A percentile compares a stretch with the other conserved stretches of the same genome.
Conservation (phyloP, 2,888 invertebrate genomes). For the Stenolophus ochropezus region DNA sequence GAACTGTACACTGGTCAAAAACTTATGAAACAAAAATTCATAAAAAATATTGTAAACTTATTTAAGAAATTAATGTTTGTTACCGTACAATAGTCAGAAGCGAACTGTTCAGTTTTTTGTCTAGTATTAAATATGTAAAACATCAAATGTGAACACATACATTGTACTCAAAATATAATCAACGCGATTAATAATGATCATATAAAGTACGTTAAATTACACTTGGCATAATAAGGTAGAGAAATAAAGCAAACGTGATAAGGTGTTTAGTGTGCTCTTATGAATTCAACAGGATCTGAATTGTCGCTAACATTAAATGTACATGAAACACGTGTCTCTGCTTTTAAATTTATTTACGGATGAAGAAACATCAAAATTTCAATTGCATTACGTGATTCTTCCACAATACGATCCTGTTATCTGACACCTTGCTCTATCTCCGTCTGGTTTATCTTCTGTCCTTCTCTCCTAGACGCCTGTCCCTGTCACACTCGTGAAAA, state of each 20-base stretch:
- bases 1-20: too few relatives aligned
- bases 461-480: neutral
- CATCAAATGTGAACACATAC: too few relatives aligned
- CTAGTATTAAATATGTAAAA: too few relatives aligned
- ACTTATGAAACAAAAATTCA: too few relatives aligned
- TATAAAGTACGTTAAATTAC: too few relatives aligned
- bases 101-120: too few relatives aligned
- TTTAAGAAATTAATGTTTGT: too few relatives aligned
- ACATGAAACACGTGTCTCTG: neutral
- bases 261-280: neutral
- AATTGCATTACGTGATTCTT: slow-evolving; percentile 31
- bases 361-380: slow-evolving; percentile 8
- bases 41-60: too few relatives aligned
- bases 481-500: neutral
- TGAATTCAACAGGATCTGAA: neutral
- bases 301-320: neutral
- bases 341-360: slow-evolving; percentile 17
- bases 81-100: too few relatives aligned
- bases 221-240: too few relatives aligned
- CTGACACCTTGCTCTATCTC: slow-evolving; percentile 6
- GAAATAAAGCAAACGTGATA: neutral
- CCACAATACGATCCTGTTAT: slow-evolving; percentile 22
- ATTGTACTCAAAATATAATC: too few relatives aligned
- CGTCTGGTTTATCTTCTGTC: slow-evolving; percentile 4
- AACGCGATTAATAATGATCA: too few relatives aligned